Percentiles rank a stretch among this genome's conserved stretches.
These are phyloP conservation scores for Lepus timidus DNA, from an alignment of 2,113 vertebrate genomes.

Conservation along the genomic window DNA sequence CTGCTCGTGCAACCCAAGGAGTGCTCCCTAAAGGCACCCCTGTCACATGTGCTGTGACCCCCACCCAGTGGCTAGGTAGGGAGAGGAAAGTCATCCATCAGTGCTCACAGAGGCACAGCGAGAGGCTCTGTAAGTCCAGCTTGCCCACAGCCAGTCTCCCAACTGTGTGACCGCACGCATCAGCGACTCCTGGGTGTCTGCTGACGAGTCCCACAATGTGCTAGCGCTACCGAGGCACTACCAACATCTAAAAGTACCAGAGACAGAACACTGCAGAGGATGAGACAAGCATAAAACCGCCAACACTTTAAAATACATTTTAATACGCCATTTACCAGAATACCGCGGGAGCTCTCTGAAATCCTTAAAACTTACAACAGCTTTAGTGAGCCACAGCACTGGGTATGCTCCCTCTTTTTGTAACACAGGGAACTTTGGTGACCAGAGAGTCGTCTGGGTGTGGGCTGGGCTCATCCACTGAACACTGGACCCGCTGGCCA, in stretches of 20 bases:
- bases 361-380: background rate
- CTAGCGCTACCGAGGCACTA: rapidly evolving
- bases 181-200: rapidly evolving
- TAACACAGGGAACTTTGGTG: background rate
- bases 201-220: no score
- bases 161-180: background rate
- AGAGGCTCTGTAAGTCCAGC: background rate
- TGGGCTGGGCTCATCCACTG: background rate
- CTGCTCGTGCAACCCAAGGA: background rate
- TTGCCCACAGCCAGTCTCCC: background rate
- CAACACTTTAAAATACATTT: background rate
- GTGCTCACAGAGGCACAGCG: background rate
- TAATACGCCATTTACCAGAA: background rate
- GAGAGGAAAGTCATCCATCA: background rate
- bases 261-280: background rate
- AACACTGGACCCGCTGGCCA: background rate
- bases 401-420: background rate
- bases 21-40: background rate
- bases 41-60: background rate
- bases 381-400: background rate
- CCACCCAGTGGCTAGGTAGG: background rate
- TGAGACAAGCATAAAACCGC: background rate
- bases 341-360: background rate
- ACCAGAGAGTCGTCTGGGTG: background rate
- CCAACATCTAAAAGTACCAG: background rate